Evolutionary conservation across 2,113 vertebrate genomes (phyloP).

Genomic region (Empidonax alnorum): DNA sequence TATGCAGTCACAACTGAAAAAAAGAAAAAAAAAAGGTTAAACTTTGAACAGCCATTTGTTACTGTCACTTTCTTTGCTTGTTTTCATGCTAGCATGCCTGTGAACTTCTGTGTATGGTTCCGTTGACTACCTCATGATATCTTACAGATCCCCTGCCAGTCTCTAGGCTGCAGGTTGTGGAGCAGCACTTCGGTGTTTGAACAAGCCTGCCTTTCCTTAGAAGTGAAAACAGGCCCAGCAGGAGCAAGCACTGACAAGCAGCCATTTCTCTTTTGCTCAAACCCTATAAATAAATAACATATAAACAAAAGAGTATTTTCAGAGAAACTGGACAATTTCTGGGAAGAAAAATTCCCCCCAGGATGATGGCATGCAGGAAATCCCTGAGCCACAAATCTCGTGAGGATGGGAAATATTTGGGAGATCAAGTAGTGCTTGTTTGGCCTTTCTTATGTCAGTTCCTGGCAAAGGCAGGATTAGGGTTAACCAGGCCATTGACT

Average conservation of each 20-base stretch:
- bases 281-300: not conserved
- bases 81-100: not conserved
- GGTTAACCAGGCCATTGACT: not conserved
- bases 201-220: not conserved
- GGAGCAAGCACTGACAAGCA: not conserved
- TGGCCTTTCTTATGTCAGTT: not conserved
- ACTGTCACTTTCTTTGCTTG: not conserved
- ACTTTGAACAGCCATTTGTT: not conserved
- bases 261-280: not conserved
- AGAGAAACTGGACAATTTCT: not conserved
- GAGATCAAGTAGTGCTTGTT: not conserved
- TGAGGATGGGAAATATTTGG: not conserved
- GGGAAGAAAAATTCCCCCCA: not conserved
- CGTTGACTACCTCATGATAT: not conserved
- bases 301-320: not conserved
- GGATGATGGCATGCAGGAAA: not conserved
- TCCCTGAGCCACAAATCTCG: not conserved
- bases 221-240: not conserved
- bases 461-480: not conserved
- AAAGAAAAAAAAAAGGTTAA: not conserved
- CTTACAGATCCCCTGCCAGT: not conserved
- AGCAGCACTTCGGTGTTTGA: not conserved
- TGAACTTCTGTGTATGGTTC: not conserved
- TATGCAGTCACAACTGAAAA: not conserved
- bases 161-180: not conserved